A percentile compares a stretch with the other conserved stretches of the same genome.
Evolutionary conservation across 2,113 vertebrate genomes (phyloP).

Genomic region (Cacatua alba): DNA sequence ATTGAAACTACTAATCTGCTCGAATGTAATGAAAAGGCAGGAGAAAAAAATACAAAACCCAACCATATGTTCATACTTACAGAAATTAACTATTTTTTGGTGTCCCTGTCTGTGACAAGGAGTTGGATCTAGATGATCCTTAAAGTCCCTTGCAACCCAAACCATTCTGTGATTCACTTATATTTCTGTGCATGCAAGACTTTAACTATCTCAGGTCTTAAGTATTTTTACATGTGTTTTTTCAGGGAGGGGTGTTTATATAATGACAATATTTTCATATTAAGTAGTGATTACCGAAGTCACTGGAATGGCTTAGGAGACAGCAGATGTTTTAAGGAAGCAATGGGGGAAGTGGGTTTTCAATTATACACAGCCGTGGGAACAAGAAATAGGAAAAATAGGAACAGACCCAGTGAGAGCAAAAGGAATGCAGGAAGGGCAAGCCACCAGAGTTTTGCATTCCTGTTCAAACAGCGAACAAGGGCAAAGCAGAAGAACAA

Average conservation of each 20-base stretch:
- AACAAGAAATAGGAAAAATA: not conserved
- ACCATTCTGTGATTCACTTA: not conserved
- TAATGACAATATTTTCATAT: not conserved
- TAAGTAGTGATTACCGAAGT: not conserved
- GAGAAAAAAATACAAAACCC: not conserved
- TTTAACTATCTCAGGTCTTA: not conserved
- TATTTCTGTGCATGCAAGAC: not conserved
- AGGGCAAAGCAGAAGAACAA: not conserved
- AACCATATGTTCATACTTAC: not conserved
- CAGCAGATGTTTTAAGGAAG: not conserved
- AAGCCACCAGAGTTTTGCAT: not conserved
- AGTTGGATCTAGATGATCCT: not conserved
- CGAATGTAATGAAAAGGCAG: not conserved
- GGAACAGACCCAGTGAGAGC: not conserved
- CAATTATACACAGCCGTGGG: not conserved
- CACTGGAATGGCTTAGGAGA: not conserved
- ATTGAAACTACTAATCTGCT: not conserved
- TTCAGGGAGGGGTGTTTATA: not conserved
- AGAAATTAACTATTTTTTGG: not conserved
- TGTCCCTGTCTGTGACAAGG: not conserved
- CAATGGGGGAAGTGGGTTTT: not conserved
- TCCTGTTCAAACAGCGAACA: rapidly evolving
- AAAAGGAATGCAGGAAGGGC: not conserved
- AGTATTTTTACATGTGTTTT: rapidly evolving
- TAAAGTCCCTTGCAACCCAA: not conserved